A percentile compares a stretch with the other conserved stretches of the same genome.
Conservation (phyloP, 2,888 invertebrate species). For the Rugalucina vietnamica region DNA sequence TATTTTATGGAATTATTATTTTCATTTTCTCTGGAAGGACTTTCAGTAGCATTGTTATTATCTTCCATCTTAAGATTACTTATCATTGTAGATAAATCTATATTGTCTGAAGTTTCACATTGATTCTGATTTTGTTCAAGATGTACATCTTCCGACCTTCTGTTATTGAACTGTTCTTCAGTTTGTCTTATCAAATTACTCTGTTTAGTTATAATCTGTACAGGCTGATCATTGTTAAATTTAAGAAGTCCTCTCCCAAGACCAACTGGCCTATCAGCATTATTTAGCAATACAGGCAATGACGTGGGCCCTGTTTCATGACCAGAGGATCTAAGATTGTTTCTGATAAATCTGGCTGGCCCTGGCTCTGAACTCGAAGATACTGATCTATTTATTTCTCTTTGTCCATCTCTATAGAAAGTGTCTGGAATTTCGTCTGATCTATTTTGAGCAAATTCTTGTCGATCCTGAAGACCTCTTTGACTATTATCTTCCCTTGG, state of each 20-base stretch:
- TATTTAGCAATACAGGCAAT: neutral
- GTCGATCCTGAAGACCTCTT: neutral
- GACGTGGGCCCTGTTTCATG: neutral
- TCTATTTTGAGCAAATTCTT: neutral
- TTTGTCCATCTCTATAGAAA: neutral
- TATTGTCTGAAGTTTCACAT: neutral
- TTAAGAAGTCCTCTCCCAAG: neutral
- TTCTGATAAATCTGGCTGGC: neutral
- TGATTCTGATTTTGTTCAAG: neutral
- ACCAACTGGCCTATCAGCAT: neutral
- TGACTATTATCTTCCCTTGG: neutral
- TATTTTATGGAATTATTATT: neutral
- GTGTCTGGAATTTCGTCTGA: neutral
- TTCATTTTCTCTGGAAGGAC: neutral
- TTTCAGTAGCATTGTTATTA: neutral
- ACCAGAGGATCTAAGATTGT: neutral
- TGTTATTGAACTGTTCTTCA: neutral
- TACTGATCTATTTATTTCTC: neutral
- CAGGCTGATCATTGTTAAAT: neutral
- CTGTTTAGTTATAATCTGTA: neutral
- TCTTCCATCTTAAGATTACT: neutral
- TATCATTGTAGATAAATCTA: neutral
- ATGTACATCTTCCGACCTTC: neutral
- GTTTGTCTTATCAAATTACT: neutral
- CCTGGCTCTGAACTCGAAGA: neutral